phyloP scores from a whole-genome alignment of 2,797 vertebrate genomes.

The Betta splendens region DNA sequence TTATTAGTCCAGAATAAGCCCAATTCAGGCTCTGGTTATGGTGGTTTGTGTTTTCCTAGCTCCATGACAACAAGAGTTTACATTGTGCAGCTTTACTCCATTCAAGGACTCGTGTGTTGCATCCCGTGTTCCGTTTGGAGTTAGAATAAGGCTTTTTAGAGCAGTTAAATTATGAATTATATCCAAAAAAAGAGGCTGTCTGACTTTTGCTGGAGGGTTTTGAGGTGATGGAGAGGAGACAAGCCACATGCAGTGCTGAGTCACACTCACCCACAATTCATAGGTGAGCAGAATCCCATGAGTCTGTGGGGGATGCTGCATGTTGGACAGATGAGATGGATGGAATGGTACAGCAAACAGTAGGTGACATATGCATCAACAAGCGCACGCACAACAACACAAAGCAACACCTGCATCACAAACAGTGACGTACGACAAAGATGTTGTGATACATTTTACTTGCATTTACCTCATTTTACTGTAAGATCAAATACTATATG shows the following conservation, averaged over 20 bases:
- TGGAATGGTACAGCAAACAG: conserved; percentile 58
- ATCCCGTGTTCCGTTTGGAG: too few relatives aligned
- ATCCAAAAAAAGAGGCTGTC: conserved; percentile 32
- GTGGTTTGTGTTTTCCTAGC: too few relatives aligned
- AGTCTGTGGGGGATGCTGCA: conserved; percentile 75
- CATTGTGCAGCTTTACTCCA: conserved; percentile 32
- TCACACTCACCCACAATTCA: conserved; percentile 85
- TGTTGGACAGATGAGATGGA: conserved; percentile 63
- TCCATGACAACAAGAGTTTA: too few relatives aligned
- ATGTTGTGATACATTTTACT: too few relatives aligned
- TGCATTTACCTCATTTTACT: too few relatives aligned
- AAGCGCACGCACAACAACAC: conserved; percentile 23
- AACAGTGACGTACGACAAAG: neutral
- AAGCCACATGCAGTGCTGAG: conserved; percentile 68
- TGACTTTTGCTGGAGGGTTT: conserved; percentile 29
- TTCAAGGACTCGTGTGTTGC: conserved; percentile 21
- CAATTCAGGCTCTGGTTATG: too few relatives aligned
- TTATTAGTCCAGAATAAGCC: too few relatives aligned
- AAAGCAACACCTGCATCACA: conserved; percentile 16
- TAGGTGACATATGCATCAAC: conserved; percentile 54
- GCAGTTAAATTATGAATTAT: conserved; percentile 20
- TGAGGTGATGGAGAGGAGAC: conserved; percentile 41
- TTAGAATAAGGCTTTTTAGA: conserved; percentile 1
- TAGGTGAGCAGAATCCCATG: conserved; percentile 82
- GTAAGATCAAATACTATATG: too few relatives aligned